Evolutionary conservation across 2,797 vertebrate genomes (phyloP), one percentile per base, ranked within the genome.

Genomic region (Gymnoscopelus braueri): DNA sequence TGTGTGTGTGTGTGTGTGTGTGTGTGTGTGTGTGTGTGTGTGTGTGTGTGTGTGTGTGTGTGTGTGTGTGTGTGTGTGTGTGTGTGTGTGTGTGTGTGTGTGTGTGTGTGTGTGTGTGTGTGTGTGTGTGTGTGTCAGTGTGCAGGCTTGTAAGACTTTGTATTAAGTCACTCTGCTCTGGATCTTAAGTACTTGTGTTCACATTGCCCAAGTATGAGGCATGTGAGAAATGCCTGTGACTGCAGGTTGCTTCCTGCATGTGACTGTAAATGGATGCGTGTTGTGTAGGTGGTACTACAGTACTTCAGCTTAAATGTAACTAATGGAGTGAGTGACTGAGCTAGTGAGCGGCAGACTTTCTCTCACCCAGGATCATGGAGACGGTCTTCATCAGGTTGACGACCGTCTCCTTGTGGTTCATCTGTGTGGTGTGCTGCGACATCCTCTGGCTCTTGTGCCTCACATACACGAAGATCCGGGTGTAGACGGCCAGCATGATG

Each of bases 321-420:
- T 29, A 29, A 29, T 3, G 26, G 35, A 44, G 39, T 8, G 39
- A 44, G 8, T 63, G 53, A 56, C 15, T 12, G 11, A 11, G 35
- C 63, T 10, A 32, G 50, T 52, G 39, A 1, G 26, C 26, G 26
- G 26, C 3, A 2, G 26, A 29, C 26, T 29, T 29, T 4, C 13
- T 6, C 95, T 96, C 84, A 98, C 97, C 95, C n/a, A 98, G 86
- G 62, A 98, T 97, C 83, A 98, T 93, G 65, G 94, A 94, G 56
- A 98, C 96, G 0, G 97, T 98, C 90, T 97, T 98, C 93, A 98
- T 96, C 24, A 98, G 94, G 91, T 90, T 95, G 29, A 97, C 72
- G 64, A 97, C 96, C 0, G 96, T 98, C 85, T 99, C 96, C 4
- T 71, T 91, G 88, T 95, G 94, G 51, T 91, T 93, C 3, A 88